These are phyloP conservation scores for Lucilia cuprina DNA, from an alignment of 1,140 invertebrate genomes.

Conservation along the genomic window DNA sequence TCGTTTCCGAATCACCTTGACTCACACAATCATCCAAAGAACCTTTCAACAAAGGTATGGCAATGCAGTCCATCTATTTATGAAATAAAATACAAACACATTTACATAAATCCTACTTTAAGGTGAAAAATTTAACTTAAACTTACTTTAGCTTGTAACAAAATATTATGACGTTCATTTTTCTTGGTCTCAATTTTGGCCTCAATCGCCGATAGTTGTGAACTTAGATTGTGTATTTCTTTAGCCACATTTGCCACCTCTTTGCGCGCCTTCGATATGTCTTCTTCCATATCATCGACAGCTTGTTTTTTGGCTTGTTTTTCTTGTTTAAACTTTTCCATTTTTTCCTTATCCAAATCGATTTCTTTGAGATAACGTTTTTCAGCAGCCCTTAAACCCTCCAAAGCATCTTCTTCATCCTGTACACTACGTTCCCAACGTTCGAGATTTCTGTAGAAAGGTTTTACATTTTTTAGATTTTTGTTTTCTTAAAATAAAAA, in stretches of 20 bases:
- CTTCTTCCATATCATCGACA: constrained; percentile 84
- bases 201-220: constrained; percentile 84
- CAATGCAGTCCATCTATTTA: constrained; percentile 88
- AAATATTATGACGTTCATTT: constrained; percentile 89
- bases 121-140: background rate
- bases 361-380: constrained; percentile 88
- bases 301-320: constrained; percentile 81
- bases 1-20: constrained; percentile 64
- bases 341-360: constrained; percentile 85
- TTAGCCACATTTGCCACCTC: constrained; percentile 88
- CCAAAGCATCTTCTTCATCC: constrained; percentile 91
- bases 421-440: constrained; percentile 93
- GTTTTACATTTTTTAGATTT: background rate
- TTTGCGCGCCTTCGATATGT: constrained; percentile 82
- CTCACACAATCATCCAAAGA: constrained; percentile 91
- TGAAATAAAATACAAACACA: constrained; percentile 7
- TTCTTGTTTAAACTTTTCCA: constrained; percentile 82
- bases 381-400: constrained; percentile 87
- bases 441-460: constrained; percentile 79
- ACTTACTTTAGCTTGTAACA: constrained; percentile 91
- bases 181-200: constrained; percentile 90
- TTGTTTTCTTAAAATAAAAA: background rate
- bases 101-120: background rate
- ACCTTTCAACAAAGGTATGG: constrained; percentile 86
- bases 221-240: constrained; percentile 88